Conservation (phyloP, 2,113 vertebrate species). For the Tachysurus fulvidraco region DNA sequence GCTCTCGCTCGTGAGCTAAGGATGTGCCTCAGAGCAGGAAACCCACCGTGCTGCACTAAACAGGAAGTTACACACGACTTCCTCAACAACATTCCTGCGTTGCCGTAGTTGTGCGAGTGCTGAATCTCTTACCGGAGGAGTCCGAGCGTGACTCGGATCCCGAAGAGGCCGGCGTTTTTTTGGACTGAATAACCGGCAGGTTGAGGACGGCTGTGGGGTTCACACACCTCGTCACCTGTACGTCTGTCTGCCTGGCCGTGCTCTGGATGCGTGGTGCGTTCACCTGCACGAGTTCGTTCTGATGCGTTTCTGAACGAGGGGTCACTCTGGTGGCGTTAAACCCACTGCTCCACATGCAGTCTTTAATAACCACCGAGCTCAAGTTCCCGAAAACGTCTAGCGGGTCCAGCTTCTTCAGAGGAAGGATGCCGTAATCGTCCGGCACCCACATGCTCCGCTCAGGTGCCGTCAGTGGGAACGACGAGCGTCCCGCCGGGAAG, state of each 20-base stretch:
- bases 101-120: not conserved
- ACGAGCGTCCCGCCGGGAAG: constrained; percentile 57
- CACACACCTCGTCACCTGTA: constrained; percentile 76
- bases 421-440: constrained; percentile 73
- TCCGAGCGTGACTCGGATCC: constrained; percentile 91
- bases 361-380: constrained; percentile 85
- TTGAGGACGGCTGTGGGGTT: constrained; percentile 84
- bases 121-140: constrained; percentile 86
- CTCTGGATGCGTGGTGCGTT: not conserved
- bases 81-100: not conserved
- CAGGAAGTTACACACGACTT: not conserved
- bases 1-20: not conserved
- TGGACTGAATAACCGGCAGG: constrained; percentile 77
- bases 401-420: constrained; percentile 69
- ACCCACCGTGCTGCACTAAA: not conserved
- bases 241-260: constrained; percentile 60
- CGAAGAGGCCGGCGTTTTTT: constrained; percentile 80
- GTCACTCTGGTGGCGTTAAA: constrained; percentile 71
- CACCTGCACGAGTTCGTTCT: not conserved
- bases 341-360: constrained; percentile 97
- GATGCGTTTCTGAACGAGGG: not conserved
- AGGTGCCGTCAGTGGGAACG: constrained; percentile 62
- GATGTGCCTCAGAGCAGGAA: not conserved
- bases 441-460: constrained; percentile 73
- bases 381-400: constrained; percentile 80